Evolutionary conservation across 2,113 vertebrate species (phyloP).

Genomic region (Amphilophus citrinellus): DNA sequence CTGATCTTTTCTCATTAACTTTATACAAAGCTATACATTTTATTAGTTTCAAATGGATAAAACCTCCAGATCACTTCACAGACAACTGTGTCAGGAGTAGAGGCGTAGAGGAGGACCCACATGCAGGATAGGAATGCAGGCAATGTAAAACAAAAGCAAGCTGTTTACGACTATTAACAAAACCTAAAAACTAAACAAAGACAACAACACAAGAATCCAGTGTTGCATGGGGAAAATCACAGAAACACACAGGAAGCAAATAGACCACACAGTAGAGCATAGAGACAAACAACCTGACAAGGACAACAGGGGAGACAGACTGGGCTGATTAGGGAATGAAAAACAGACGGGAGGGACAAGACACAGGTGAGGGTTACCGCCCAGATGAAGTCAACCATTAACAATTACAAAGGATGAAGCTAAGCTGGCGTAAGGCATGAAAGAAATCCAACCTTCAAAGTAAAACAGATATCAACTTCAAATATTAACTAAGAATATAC

Average conservation of each 20-base stretch:
- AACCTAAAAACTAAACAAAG: neutral
- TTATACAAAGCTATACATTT: neutral
- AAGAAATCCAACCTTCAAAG: neutral
- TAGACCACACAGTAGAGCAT: neutral
- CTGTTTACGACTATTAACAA: neutral
- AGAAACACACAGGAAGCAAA: neutral
- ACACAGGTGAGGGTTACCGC: neutral
- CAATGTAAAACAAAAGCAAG: neutral
- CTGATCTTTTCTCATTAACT: neutral
- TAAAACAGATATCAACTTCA: neutral
- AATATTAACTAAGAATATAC: slow-evolving; percentile 1
- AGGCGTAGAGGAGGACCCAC: neutral
- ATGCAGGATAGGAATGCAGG: neutral
- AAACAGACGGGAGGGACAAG: neutral
- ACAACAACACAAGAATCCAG: neutral
- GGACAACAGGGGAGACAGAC: neutral
- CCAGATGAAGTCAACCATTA: neutral
- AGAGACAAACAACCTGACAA: slow-evolving; percentile 2
- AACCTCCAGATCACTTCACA: neutral
- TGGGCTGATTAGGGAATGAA: neutral
- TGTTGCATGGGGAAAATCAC: no score
- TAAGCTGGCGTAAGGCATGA: neutral
- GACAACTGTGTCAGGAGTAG: neutral
- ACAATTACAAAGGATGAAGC: neutral
- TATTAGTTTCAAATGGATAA: neutral